phyloP scores from a whole-genome alignment of 2,113 vertebrate genomes.

The Caracal caracal region DNA sequence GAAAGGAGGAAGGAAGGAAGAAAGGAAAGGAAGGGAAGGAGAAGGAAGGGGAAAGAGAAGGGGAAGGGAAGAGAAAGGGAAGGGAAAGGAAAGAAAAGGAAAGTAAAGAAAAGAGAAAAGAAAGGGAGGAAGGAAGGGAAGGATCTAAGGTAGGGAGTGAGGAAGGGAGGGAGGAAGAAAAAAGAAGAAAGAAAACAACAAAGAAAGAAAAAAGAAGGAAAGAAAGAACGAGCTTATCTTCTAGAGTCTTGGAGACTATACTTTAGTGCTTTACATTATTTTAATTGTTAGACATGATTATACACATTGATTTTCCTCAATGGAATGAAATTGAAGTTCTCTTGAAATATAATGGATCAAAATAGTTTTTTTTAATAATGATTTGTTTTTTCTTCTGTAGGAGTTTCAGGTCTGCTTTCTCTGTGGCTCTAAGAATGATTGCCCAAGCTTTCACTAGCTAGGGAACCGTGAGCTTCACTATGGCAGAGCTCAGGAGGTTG shows the following conservation, averaged over 20 bases:
- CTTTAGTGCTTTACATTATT: background rate
- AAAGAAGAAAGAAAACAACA: background rate
- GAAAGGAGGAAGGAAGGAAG: no score
- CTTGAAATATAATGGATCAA: background rate
- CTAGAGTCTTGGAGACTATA: background rate
- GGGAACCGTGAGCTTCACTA: background rate
- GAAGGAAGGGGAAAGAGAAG: background rate
- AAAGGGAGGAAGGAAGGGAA: background rate
- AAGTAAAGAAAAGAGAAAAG: background rate
- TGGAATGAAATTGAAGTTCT: background rate
- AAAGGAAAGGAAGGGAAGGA: background rate
- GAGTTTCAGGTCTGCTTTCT: background rate
- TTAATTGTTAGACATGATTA: background rate
- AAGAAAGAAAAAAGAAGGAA: background rate
- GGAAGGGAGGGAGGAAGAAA: no score
- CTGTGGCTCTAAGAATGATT: background rate
- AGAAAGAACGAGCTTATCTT: background rate
- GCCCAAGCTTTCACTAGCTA: background rate
- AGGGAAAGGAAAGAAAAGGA: background rate
- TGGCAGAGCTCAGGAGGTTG: background rate
- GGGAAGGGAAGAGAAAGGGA: background rate
- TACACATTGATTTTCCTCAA: background rate
- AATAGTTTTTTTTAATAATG: background rate
- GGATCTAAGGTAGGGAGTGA: background rate
- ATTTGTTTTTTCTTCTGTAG: background rate